These are phyloP conservation scores for Procambarus virginalis DNA, from an alignment of 1,140 invertebrate species.

Conservation along the genomic window DNA sequence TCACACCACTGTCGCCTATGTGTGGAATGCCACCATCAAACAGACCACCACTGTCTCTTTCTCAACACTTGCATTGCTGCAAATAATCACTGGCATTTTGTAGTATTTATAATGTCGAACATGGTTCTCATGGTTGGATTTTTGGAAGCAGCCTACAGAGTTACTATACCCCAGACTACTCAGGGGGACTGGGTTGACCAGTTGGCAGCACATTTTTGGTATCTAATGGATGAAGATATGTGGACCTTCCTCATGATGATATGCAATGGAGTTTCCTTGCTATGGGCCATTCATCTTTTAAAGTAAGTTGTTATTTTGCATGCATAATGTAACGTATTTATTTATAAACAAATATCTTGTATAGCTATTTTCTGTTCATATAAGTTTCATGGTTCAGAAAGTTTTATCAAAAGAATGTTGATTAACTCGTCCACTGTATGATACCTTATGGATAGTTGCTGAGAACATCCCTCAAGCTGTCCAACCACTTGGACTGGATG, in stretches of 20 bases:
- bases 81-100: conserved; percentile 64
- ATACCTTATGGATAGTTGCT: no score
- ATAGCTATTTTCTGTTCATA: not conserved
- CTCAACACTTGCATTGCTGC: conserved; percentile 55
- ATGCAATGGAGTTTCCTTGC: conserved; percentile 45
- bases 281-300: conserved; percentile 54
- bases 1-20: conserved; percentile 62
- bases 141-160: conserved; percentile 22
- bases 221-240: conserved; percentile 46
- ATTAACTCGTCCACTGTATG: no score
- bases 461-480: no score
- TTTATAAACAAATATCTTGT: not conserved
- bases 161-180: not conserved
- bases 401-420: not conserved
- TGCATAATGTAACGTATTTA: not conserved
- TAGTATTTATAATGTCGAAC: conserved; percentile 49
- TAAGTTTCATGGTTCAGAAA: not conserved
- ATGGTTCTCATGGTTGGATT: conserved; percentile 41
- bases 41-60: conserved; percentile 63
- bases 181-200: conserved; percentile 44
- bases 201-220: conserved; percentile 5
- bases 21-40: conserved; percentile 45
- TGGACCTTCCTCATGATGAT: conserved; percentile 53
- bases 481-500: no score
- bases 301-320: conserved; percentile 25